Evolutionary conservation across 2,797 vertebrate species (phyloP).

Genomic region (Forpus xanthops): DNA sequence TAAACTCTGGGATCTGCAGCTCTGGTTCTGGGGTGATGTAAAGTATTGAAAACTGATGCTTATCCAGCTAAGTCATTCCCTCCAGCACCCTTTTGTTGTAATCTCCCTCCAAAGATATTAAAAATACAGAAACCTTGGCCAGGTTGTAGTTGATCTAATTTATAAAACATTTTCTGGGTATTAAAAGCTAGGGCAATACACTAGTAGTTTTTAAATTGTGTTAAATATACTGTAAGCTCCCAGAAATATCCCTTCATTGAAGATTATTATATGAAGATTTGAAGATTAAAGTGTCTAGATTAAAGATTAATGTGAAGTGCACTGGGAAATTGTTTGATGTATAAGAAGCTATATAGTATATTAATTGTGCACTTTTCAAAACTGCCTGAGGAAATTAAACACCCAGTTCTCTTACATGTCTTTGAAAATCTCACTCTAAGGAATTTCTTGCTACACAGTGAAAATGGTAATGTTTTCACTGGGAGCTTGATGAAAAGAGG

Average conservation of each 20-base stretch:
- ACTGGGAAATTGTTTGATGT: slow-evolving; percentile 53
- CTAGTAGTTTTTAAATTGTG: slow-evolving; percentile 42
- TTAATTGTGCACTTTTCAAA: slow-evolving; percentile 42
- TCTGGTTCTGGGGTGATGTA: not conserved
- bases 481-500: not conserved
- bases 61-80: slow-evolving; percentile 30
- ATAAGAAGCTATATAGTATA: slow-evolving; percentile 33
- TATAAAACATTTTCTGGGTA: slow-evolving; percentile 44
- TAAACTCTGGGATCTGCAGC: slow-evolving; percentile 3
- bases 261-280: slow-evolving; percentile 49
- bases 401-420: not conserved
- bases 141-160: slow-evolving; percentile 59
- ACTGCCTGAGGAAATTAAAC: slow-evolving; percentile 25
- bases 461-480: slow-evolving; percentile 4
- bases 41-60: not conserved
- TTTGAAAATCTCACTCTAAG: slow-evolving; percentile 44
- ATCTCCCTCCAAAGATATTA: slow-evolving; percentile 46
- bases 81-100: slow-evolving; percentile 33
- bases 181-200: slow-evolving; percentile 31
- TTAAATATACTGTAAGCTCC: slow-evolving; percentile 58
- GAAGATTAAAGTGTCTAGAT: slow-evolving; percentile 63
- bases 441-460: not conserved
- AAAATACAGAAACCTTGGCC: slow-evolving; percentile 47
- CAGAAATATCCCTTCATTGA: slow-evolving; percentile 41
- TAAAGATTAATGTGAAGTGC: slow-evolving; percentile 61